Percentiles rank a stretch among this genome's conserved stretches.
Conservation (phyloP, 2,113 vertebrate genomes). For the Pipra filicauda region DNA sequence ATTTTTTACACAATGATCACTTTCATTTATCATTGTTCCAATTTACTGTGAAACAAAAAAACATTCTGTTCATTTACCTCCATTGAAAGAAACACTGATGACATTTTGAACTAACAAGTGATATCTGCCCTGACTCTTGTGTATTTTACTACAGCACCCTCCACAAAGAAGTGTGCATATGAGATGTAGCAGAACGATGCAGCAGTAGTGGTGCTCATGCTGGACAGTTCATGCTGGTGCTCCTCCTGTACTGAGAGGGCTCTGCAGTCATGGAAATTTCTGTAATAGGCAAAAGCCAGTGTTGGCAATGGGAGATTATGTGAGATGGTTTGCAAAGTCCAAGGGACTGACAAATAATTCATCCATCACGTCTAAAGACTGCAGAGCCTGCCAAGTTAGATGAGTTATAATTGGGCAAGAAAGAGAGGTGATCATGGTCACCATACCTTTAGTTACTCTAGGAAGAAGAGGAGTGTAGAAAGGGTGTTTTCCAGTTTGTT, state of each 20-base stretch:
- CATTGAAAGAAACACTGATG: not conserved
- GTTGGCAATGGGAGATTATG: not conserved
- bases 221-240: too few relatives aligned
- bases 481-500: not conserved
- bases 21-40: not conserved
- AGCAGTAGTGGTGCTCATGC: not conserved
- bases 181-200: not conserved
- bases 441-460: not conserved
- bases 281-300: not conserved
- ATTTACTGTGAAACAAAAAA: not conserved
- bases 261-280: not conserved
- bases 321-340: not conserved
- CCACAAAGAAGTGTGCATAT: not conserved
- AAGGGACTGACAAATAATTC: not conserved
- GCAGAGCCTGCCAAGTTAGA: not conserved
- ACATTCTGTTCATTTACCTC: not conserved
- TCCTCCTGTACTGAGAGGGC: rapidly evolving
- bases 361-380: not conserved
- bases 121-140: not conserved
- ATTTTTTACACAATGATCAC: not conserved
- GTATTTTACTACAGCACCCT: not conserved
- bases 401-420: not conserved
- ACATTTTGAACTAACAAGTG: not conserved
- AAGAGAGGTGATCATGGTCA: not conserved
- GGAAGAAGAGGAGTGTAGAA: not conserved